Base-by-base conservation (phyloP, 2,113 vertebrate species). In the Pungitius pungitius region DNA sequence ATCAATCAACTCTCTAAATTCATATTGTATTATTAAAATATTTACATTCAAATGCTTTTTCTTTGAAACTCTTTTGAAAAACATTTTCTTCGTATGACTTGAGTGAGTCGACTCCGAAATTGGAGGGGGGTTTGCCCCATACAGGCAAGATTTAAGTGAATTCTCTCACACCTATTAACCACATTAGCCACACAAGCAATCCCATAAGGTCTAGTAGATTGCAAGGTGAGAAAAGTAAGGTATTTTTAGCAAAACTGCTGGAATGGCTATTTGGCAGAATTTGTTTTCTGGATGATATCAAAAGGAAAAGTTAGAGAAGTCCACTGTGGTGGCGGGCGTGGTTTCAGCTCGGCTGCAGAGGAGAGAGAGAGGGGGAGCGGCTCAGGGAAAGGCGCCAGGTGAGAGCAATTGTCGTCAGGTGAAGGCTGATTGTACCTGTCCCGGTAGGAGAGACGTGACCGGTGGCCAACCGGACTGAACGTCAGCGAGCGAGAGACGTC, bases 191-290 rank as follows among this genome's bases (percentile, higher is more conserved):
- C 57, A 61, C 22, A 39, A 26, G 5, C 20, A 39, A 17, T 37
- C 52, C 27, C 14, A 8, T 4, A 13, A 57, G 30, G 49, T 5
- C 43, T 3, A 43, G 20, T 13, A 49, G 17, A n/a, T 24, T 49
- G 33, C 13, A 8, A 59, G 30, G 45, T 64, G 68, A 59, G 20
- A 45, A 43, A 39, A 37, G 3, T 0, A 40, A 45, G 61, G n/a
- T 82, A 80, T 74, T 80, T 68, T 80, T 55, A 67, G 11, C 40
- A 26, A 45, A 14, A 17, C 17, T 27, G 26, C 59, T 74, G 3
- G 2, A 8, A n/a, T 17, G 15, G 15, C 35, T 72, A 61, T 26
- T 8, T 7, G n/a, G n/a, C 39, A 59, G 33, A 71, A 49, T 30
- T 20, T 18, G 35, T 63, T 49, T 61, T 72, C 20, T 37, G 24